Conservation (phyloP, 1,140 invertebrate genomes). For the Zophobas atratus region DNA sequence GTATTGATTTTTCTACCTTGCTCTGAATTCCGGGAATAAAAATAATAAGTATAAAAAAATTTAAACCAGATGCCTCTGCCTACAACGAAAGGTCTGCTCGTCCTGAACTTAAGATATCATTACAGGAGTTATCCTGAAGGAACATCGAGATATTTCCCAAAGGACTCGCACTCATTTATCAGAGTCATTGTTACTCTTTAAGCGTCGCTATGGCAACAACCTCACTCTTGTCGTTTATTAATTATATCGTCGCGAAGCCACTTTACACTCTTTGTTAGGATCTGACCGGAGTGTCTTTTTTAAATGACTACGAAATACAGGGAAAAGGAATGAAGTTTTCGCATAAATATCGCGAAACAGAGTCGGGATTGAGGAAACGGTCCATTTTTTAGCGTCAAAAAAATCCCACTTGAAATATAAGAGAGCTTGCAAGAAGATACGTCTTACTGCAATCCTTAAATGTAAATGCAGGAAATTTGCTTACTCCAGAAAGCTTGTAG, state of each 20-base stretch:
- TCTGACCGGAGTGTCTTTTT: constrained; percentile 11
- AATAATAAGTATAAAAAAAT: no score
- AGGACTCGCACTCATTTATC: constrained; percentile 35
- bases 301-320: constrained; percentile 2
- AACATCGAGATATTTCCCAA: constrained; percentile 28
- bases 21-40: no score
- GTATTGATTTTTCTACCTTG: no score
- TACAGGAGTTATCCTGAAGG: constrained; percentile 27
- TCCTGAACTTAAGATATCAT: neutral
- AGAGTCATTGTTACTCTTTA: constrained; percentile 32
- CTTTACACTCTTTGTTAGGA: constrained; percentile 36
- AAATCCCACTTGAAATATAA: neutral
- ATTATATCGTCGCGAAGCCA: constrained; percentile 28
- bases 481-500: no score
- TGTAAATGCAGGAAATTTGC: no score
- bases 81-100: no score
- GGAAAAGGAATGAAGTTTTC: constrained; percentile 17
- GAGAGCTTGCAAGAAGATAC: no score
- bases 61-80: no score
- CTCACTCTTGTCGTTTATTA: constrained; percentile 34
- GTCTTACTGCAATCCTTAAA: no score
- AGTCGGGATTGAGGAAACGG: neutral
- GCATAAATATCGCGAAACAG: constrained; percentile 1
- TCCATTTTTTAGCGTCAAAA: neutral
- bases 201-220: constrained; percentile 8